Evolutionary conservation across 2,797 vertebrate genomes (phyloP), one percentile per base, ranked within the genome.

Genomic region (Trachurus trachurus): DNA sequence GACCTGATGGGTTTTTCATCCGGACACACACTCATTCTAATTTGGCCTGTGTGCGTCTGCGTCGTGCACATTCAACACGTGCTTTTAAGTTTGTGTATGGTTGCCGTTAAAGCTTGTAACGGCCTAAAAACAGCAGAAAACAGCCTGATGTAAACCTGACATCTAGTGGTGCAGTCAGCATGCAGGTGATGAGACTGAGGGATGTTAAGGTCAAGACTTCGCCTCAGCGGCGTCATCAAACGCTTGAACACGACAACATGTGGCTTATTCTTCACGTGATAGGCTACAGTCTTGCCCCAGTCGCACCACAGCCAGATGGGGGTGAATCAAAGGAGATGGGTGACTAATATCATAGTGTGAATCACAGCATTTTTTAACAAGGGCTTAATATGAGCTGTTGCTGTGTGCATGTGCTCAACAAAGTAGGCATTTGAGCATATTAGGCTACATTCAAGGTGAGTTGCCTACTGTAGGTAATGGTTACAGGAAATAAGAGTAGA

Each of bases 281-380:
- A n/a, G n/a, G n/a, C n/a, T n/a, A 76, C 83, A 80, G 70, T 84
- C 82, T 80, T 63, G 34, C 66, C 59, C 58, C 57, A 61, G 86
- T 76, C 39, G 15, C 80, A 86, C 85, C 80, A 86, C 22, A 78
- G 86, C 87, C 91, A 92, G 87, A 93, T 91, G 88, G 76, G 65
- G 66, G 70, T 90, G 92, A 95, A 93, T 94, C 91, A 92, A 93
- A 88, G 62, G 56, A 76, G 83, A 66, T 64, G 72, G 69, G 57
- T 89, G 89, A 92, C 91, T 94, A 92, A 93, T 78, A 88, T 77
- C 57, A 61, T 39, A 21, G 44, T 37, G 49, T 94, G 93, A 95
- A 87, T 94, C 93, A 93, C 71, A 76, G 15, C 70, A 65, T 75
- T 82, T 81, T 81, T 77, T 76, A 82, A 72, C 37, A 67, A 66